Evolutionary conservation across 2,113 vertebrate genomes (phyloP), one percentile per base, ranked within the genome.

Genomic region (Odontophorus gujanensis): DNA sequence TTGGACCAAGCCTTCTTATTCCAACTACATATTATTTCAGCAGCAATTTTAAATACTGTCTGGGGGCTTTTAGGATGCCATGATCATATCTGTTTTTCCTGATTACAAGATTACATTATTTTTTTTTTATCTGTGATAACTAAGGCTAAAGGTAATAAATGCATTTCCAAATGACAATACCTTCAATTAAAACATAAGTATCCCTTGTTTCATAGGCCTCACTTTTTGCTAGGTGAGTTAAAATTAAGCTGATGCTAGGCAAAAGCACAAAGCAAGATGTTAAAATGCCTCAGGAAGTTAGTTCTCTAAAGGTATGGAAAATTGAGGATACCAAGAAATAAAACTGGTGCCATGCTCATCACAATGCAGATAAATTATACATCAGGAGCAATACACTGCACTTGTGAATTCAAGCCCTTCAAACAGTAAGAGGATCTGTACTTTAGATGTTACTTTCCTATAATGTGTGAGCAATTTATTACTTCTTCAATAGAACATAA

Each of bases 261-360:
- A 40, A 76, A 90, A 79, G 5, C 42, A 36, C 10, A 17, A 26
- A 68, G 18, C 22, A 91, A 80, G 51, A 55, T 15, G 43, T n/a
- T 84, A 4, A 4, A 21, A 61, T 15, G 43, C 22, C 15, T 16
- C 30, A 74, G 36, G 24, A 92, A 40, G 11, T 40, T 13, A 40
- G 11, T 40, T 13, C 17, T 81, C 12, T 48, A 67, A 47, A 55
- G 36, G 13, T 13, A 47, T 5, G 0, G 1, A 75, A 38, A 30
- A 50, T 25, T 55, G 18, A 83, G 45, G 62, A 38, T 9, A 68
- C 6, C 3, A 71, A 80, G 67, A 85, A 93, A 24, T 20, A 34
- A 66, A 47, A 34, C 0, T 0, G 8, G 40, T 36, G 6, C 18
- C 1, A 1, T 7, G 48, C 7, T 51, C 11, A 7, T 65, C 6